Percentiles rank a stretch among this genome's conserved stretches.
These are phyloP conservation scores for Coryphaenoides rupestris DNA, from an alignment of 2,113 vertebrate genomes.

Conservation along the genomic window DNA sequence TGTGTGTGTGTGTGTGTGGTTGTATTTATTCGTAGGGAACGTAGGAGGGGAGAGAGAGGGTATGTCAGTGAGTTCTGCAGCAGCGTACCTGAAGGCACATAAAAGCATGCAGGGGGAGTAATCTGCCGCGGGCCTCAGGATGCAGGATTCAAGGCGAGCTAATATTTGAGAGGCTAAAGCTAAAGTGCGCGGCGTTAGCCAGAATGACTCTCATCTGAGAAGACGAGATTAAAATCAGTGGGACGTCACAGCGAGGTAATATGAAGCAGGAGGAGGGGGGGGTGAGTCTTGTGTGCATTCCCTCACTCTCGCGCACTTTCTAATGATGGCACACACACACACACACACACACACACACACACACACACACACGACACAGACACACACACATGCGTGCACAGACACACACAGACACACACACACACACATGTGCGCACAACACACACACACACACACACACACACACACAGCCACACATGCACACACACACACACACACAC, in stretches of 20 bases:
- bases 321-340: no score
- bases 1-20: conserved; percentile 22
- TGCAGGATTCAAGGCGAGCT: conserved; percentile 62
- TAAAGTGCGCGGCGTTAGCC: conserved; percentile 67
- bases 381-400: no score
- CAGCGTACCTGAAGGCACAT: conserved; percentile 52
- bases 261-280: conserved; percentile 60
- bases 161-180: conserved; percentile 69
- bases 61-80: conserved; percentile 51
- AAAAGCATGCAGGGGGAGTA: conserved; percentile 57
- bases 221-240: conserved; percentile 81
- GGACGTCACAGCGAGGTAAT: conserved; percentile 73
- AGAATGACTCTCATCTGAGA: conserved; percentile 75
- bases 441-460: no score
- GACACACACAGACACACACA: no score
- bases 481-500: no score
- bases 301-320: conserved; percentile 6
- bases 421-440: no score
- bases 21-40: conserved; percentile 45
- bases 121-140: conserved; percentile 55
- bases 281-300: conserved; percentile 30
- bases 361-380: no score
- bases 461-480: no score
- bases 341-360: no score
- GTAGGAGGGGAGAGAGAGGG: conserved; percentile 31